Conservation (phyloP, 2,797 vertebrate species). For the Ataeniobius toweri region DNA sequence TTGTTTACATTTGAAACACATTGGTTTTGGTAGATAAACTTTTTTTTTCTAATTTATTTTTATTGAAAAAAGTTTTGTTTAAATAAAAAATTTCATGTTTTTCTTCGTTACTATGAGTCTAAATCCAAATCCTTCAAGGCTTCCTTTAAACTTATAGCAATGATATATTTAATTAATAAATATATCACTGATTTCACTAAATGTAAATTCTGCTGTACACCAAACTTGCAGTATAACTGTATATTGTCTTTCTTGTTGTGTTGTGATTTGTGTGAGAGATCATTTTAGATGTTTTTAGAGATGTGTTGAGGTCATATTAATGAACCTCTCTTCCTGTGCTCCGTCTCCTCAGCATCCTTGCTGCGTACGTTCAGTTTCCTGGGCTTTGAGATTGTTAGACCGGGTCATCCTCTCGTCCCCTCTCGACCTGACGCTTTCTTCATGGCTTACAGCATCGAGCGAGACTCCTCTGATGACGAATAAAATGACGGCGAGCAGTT, state of each 20-base stretch:
- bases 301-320: not conserved
- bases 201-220: not conserved
- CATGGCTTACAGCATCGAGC: constrained; percentile 98
- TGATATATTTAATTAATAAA: no score
- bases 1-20: not conserved
- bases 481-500: constrained; percentile 76
- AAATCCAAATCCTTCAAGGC: not conserved
- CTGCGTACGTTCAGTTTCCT: constrained; percentile 98
- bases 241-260: not conserved
- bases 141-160: not conserved
- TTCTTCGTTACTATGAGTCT: not conserved
- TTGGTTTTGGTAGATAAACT: not conserved
- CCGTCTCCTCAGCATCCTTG: constrained; percentile 83
- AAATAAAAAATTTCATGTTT: not conserved
- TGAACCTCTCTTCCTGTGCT: not conserved
- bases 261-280: not conserved
- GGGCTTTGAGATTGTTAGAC: constrained; percentile 99
- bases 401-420: constrained; percentile 97
- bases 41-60: not conserved
- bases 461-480: constrained; percentile 91
- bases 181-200: not conserved
- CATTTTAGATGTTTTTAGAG: not conserved
- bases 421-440: constrained; percentile 98
- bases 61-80: not conserved
- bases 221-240: not conserved